phyloP scores from a whole-genome alignment of 2,888 invertebrate species.

The Trachelus iudaicus region DNA sequence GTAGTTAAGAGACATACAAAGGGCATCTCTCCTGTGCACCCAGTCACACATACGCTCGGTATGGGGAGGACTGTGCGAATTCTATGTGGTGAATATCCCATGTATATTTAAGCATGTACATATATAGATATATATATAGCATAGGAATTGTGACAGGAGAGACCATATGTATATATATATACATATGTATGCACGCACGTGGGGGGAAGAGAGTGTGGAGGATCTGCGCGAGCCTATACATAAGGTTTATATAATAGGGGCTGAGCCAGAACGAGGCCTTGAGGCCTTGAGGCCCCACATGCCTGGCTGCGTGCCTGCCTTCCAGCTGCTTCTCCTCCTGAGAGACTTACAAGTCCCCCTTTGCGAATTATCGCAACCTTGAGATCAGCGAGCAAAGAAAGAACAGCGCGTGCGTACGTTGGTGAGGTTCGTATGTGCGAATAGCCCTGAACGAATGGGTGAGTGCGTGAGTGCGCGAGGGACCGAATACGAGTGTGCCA shows the following conservation, averaged over 20 bases:
- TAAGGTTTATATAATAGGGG: constrained; percentile 5
- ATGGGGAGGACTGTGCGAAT: no score
- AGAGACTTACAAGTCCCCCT: constrained; percentile 27
- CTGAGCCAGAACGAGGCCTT: constrained; percentile 37
- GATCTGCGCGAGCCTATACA: neutral
- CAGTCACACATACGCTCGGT: neutral
- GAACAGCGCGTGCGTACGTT: constrained; percentile 28
- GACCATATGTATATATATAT: constrained; percentile 16
- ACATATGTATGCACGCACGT: constrained; percentile 10
- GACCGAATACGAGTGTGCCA: no score
- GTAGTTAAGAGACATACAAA: constrained; percentile 4
- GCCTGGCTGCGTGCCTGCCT: constrained; percentile 28
- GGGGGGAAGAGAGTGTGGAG: constrained; percentile 7
- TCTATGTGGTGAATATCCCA: no score
- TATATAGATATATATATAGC: constrained; percentile 20
- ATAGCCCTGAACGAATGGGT: no score
- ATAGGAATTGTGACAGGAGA: constrained; percentile 39
- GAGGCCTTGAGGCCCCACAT: constrained; percentile 41
- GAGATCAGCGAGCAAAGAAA: constrained; percentile 26
- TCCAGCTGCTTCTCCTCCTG: constrained; percentile 44
- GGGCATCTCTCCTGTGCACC: constrained; percentile 3
- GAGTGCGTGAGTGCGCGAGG: no score
- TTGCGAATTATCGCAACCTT: constrained; percentile 44
- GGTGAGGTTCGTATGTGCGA: no score
- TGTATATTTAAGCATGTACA: neutral